A percentile compares a stretch with the other conserved stretches of the same genome.
Evolutionary conservation across 2,888 invertebrate genomes (phyloP).

Genomic region (Teleiodes luculella): DNA sequence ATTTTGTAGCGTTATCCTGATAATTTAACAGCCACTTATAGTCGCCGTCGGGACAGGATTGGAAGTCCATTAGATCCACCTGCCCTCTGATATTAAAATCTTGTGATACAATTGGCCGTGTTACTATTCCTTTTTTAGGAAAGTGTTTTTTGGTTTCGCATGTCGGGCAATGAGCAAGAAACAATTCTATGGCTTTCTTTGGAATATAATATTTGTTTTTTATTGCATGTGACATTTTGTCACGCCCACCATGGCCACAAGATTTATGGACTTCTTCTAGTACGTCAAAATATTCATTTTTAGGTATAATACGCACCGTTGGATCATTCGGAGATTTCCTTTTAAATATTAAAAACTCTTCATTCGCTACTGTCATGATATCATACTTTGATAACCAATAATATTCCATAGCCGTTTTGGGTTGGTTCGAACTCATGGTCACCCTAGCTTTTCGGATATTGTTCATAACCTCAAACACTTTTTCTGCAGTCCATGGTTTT

Average conservation of each 20-base stretch:
- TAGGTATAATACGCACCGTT: slow-evolving; percentile 25
- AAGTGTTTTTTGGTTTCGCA: slow-evolving; percentile 26
- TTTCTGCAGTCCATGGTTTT: neutral
- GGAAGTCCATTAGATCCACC: neutral
- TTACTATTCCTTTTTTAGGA: slow-evolving; percentile 29
- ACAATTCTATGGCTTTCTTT: slow-evolving; percentile 24
- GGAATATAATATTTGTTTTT: slow-evolving; percentile 28
- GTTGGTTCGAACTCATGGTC: neutral
- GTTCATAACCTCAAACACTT: neutral
- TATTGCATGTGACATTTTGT: slow-evolving; percentile 29
- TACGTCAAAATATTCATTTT: slow-evolving; percentile 23
- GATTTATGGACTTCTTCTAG: slow-evolving; percentile 27
- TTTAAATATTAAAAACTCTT: slow-evolving; percentile 25
- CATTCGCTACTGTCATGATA: slow-evolving; percentile 19
- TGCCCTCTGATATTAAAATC: slow-evolving; percentile 30
- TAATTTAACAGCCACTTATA: neutral
- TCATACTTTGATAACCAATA: slow-evolving; percentile 24
- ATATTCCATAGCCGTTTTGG: neutral
- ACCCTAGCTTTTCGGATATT: neutral
- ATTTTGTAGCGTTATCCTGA: neutral
- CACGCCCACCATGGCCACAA: slow-evolving; percentile 30
- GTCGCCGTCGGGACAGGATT: neutral
- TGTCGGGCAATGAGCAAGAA: slow-evolving; percentile 25
- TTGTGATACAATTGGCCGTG: slow-evolving; percentile 31
- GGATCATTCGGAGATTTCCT: slow-evolving; percentile 21